Evolutionary conservation across 2,113 vertebrate genomes (phyloP), one percentile per base, ranked within the genome.

Genomic region (Catagonus wagneri): DNA sequence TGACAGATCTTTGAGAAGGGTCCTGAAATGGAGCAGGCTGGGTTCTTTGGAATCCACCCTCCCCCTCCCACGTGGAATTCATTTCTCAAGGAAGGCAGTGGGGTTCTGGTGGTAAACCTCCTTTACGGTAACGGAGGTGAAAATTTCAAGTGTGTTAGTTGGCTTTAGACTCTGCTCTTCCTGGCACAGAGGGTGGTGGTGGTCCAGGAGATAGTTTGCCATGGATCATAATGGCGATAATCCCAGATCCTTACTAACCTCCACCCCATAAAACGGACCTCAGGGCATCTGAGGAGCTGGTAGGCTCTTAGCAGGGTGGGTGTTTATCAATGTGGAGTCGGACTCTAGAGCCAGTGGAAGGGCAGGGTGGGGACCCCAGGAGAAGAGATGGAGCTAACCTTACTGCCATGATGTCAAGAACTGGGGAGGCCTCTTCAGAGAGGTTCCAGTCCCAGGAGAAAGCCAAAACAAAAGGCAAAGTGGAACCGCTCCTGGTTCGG

Each of bases 131-230:
- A 52, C 84, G 58, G 89, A 96, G 96, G 52, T 96, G 83, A 97
- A 81, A 95, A 76, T 90, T 65, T 25, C 54, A 61, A 85, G 54
- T 78, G n/a, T 83, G 86, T 74, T 85, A 63, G 36, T 39, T 94
- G 92, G 91, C 74, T 87, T 93, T 84, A 90, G 96, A 97, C 95
- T 95, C 97, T 96, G 83, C 34, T 87, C 78, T 84, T 58, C 60
- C 54, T 50, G 19, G 22, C 15, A 34, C 16, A 19, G 15, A 7
- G 22, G 32, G 58, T 22, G 29, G 52, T 15, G 14, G 25, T 3
- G 9, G 39, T 27, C 0, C 80, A 76, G 85, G 44, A 74, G 32
- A 39, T 1, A 76, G 80, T 76, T 20, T 76, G 68, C 61, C 69
- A 39, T 23, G 29, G 23, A 44, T 94, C 81, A 63, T 44, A 44